Evolutionary conservation across 2,888 invertebrate species (phyloP), one percentile per base, ranked within the genome.

Genomic region (Drosophila merina): DNA sequence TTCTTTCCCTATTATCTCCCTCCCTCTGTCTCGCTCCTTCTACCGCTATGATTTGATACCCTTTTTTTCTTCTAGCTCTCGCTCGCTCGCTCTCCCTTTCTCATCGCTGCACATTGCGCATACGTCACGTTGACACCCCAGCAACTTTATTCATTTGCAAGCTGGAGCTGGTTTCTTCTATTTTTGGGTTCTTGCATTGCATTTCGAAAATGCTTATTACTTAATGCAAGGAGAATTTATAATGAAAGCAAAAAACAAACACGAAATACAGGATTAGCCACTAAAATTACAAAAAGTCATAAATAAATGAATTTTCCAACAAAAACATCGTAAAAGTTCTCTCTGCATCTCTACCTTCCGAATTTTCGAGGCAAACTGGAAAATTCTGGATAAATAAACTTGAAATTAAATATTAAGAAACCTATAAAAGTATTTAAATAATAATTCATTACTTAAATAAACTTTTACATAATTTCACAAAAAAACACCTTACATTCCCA

Each of bases 71-170:
- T 45, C 31, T 31, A 8, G 6, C 33, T 14, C 30, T 47, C 48
- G 3, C 31, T 20, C 20, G 25, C 25, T 40, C 31, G 8, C 44
- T 45, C n/a, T 33, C 31, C 20, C 28, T 36, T 31, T 33, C 9
- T 51, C 20, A n/a, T 20, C 10, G 38, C 36, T 56, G 38, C 45
- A 70, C 47, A 70, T 70, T 71, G 42, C 55, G 70, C 71, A 71
- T 71, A 71, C 72, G 70, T 71, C 70, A 71, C 51, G 62, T 62
- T 71, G 56, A 44, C 44, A 44, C 44, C 44, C 40, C 40, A 33
- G 26, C 25, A 40, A 6, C n/a, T 62, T 28, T 48, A 36, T 36
- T 36, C 6, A 36, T 36, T 36, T 36, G n/a, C n/a, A 36, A 36
- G 36, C 36, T 36, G 36, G 36, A 36, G 36, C 36, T 36, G 36